phyloP scores from a whole-genome alignment of 1,140 invertebrate genomes.

The Rhynchophorus ferrugineus region DNA sequence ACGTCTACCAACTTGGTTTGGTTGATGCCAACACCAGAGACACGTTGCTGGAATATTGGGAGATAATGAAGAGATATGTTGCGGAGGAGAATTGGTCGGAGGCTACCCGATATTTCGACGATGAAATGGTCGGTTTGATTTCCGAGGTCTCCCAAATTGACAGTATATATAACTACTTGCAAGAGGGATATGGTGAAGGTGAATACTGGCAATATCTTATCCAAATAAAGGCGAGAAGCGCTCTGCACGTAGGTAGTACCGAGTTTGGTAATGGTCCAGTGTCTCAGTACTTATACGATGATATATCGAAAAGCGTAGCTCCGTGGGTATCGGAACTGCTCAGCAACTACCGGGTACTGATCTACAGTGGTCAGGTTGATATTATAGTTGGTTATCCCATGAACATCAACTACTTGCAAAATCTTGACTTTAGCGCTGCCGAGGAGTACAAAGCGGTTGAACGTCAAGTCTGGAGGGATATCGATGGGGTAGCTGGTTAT shows the following conservation, averaged over 20 bases:
- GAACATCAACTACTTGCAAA: slow-evolving; percentile 59
- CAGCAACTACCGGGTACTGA: slow-evolving; percentile 55
- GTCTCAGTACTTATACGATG: slow-evolving; percentile 59
- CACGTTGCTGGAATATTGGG: slow-evolving; percentile 43
- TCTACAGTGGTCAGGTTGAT: slow-evolving; percentile 79
- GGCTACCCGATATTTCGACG: slow-evolving; percentile 50
- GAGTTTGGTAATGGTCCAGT: slow-evolving; percentile 46
- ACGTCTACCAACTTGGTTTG: slow-evolving; percentile 66
- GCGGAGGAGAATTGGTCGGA: slow-evolving; percentile 7
- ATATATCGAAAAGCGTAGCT: slow-evolving; percentile 76
- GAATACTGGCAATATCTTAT: background rate
- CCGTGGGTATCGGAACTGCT: slow-evolving; percentile 63
- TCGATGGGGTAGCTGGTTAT: slow-evolving; percentile 62
- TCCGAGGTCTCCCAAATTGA: slow-evolving; percentile 38
- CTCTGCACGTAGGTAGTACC: slow-evolving; percentile 45
- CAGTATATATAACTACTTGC: slow-evolving; percentile 14
- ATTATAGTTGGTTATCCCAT: slow-evolving; percentile 74
- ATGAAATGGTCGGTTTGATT: slow-evolving; percentile 13
- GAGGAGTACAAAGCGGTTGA: slow-evolving; percentile 53
- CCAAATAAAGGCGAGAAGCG: slow-evolving; percentile 22
- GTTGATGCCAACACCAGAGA: slow-evolving; percentile 55
- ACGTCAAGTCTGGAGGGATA: slow-evolving; percentile 57
- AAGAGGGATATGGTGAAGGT: background rate
- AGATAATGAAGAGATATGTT: background rate
- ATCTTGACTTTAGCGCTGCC: slow-evolving; percentile 55